A percentile compares a stretch with the other conserved stretches of the same genome.
Conservation (phyloP, 2,888 invertebrate species). For the Diaperis boleti region DNA sequence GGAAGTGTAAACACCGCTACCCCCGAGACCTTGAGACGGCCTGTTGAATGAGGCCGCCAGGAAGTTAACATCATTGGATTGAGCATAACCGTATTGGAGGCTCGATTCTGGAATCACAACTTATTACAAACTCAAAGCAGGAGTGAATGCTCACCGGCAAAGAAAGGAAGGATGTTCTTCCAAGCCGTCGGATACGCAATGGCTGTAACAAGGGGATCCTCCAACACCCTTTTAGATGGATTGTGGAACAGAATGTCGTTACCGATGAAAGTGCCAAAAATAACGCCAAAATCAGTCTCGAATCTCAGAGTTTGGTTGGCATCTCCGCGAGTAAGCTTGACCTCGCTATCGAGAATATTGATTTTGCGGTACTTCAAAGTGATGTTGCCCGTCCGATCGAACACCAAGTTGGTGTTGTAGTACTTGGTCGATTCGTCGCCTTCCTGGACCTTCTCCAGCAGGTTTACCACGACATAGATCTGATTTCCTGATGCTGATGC, state of each 20-base stretch:
- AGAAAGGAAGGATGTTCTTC: slow-evolving; percentile 49
- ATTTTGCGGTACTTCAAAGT: slow-evolving; percentile 51
- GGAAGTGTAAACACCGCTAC: slow-evolving; percentile 51
- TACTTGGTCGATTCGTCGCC: slow-evolving; percentile 14
- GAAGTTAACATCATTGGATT: slow-evolving; percentile 52
- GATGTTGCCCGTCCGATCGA: slow-evolving; percentile 16
- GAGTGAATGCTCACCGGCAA: neutral
- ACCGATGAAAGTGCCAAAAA: slow-evolving; percentile 52
- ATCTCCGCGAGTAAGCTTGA: slow-evolving; percentile 46
- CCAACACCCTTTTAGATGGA: slow-evolving; percentile 49
- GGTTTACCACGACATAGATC: slow-evolving; percentile 36
- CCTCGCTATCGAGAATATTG: slow-evolving; percentile 50
- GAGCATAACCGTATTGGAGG: slow-evolving; percentile 51
- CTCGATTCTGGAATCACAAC: slow-evolving; percentile 47
- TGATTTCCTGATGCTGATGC: slow-evolving; percentile 16
- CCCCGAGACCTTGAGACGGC: slow-evolving; percentile 48
- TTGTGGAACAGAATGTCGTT: slow-evolving; percentile 49
- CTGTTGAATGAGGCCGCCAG: slow-evolving; percentile 51
- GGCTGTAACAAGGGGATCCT: slow-evolving; percentile 45
- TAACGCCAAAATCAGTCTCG: slow-evolving; percentile 50
- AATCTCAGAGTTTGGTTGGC: slow-evolving; percentile 48
- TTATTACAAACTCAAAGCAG: too few species aligned
- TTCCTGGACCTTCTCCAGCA: slow-evolving; percentile 26
- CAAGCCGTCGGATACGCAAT: slow-evolving; percentile 51
- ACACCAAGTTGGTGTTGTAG: slow-evolving; percentile 41